Conservation (phyloP, 2,113 vertebrate species). For the Gymnogyps californianus region DNA sequence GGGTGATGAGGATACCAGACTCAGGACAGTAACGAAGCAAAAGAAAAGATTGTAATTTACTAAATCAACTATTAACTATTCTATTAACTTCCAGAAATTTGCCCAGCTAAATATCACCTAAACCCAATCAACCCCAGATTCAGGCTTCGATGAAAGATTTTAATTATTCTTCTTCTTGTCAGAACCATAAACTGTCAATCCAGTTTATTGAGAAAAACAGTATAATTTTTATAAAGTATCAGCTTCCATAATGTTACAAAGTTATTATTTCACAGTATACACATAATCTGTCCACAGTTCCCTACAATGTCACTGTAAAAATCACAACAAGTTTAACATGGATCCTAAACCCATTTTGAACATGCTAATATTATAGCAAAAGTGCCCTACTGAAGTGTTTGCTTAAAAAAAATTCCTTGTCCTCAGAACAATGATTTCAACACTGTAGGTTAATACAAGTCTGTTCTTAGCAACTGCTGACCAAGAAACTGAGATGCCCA, state of each 20-base stretch:
- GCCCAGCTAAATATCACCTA: background rate
- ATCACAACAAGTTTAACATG: background rate
- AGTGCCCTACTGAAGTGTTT: background rate
- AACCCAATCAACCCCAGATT: background rate
- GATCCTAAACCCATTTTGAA: background rate
- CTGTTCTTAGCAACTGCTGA: background rate
- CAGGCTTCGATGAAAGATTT: background rate
- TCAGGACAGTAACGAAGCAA: background rate
- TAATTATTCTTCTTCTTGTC: background rate
- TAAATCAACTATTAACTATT: background rate
- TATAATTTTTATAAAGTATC: background rate
- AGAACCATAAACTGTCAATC: background rate
- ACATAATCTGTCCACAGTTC: background rate
- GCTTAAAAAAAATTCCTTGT: background rate
- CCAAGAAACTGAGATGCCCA: background rate
- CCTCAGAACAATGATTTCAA: background rate
- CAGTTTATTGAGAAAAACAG: background rate
- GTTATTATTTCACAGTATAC: background rate
- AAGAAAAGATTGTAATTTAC: fast-evolving
- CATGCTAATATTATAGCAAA: background rate
- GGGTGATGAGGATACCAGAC: background rate
- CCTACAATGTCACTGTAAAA: background rate
- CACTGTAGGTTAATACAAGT: background rate
- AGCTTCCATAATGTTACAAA: background rate
- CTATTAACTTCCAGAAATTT: background rate